Evolutionary conservation across 2,113 vertebrate genomes (phyloP).

Genomic region (Leucoraja erinaceus): DNA sequence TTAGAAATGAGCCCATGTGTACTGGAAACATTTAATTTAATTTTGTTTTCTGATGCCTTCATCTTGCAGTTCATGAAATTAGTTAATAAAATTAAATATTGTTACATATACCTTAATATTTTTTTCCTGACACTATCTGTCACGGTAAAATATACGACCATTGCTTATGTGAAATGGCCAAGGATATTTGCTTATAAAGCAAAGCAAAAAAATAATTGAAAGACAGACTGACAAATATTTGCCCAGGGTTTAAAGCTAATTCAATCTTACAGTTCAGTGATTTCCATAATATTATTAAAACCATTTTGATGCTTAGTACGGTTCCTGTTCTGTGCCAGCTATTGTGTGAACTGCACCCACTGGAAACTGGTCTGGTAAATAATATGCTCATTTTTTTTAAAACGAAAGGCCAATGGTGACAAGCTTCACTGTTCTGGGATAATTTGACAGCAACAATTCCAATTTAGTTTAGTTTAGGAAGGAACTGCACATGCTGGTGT

Average conservation of each 20-base stretch:
- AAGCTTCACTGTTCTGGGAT: background rate
- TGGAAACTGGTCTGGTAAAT: background rate
- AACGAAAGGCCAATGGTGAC: background rate
- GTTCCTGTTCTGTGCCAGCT: background rate
- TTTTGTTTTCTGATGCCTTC: background rate
- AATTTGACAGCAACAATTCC: background rate
- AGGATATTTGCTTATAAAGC: background rate
- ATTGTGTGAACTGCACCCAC: background rate
- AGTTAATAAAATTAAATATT: background rate
- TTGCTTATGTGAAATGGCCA: background rate
- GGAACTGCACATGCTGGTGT: too few relatives aligned
- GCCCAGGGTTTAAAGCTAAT: background rate
- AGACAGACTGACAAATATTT: background rate
- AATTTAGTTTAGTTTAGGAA: background rate
- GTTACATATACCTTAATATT: background rate
- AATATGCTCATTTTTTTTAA: background rate
- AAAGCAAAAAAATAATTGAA: slow-evolving; percentile 26
- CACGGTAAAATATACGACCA: background rate
- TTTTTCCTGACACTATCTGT: background rate
- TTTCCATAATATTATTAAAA: background rate
- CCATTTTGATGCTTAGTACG: background rate
- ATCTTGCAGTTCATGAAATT: background rate
- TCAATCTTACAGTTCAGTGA: slow-evolving; percentile 23
- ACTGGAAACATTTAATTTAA: background rate
- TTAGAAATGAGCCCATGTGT: background rate